These are phyloP conservation scores for Leptopilina myrica DNA, from an alignment of 2,888 invertebrate genomes.

Conservation along the genomic window DNA sequence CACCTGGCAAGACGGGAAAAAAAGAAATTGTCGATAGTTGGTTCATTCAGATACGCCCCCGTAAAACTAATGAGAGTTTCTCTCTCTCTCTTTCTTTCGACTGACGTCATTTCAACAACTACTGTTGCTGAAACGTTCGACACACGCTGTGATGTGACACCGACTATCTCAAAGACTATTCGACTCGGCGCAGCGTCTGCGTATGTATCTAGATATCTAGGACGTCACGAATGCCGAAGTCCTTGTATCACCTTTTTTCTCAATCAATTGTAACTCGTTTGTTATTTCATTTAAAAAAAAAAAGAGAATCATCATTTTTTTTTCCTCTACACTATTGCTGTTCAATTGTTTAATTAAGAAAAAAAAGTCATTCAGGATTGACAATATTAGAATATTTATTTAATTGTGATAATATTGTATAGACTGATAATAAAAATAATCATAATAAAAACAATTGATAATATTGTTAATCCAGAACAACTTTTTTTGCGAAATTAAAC, in stretches of 20 bases:
- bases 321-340: not conserved
- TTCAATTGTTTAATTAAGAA: too few species aligned
- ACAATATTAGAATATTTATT: too few species aligned
- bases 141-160: slow-evolving; percentile 1
- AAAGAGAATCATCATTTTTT: not conserved
- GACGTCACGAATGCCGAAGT: slow-evolving; percentile 15
- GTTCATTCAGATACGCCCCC: slow-evolving; percentile 36
- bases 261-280: not conserved
- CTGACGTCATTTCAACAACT: slow-evolving; percentile 28
- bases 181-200: not conserved
- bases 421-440: too few species aligned
- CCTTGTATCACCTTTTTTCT: not conserved
- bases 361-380: too few species aligned
- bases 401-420: too few species aligned
- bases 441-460: too few species aligned
- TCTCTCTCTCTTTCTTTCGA: not conserved
- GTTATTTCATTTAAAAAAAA: not conserved
- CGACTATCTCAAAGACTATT: not conserved
- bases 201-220: slow-evolving; percentile 24
- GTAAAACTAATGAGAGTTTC: slow-evolving; percentile 6
- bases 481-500: too few species aligned
- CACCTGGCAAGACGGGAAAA: not conserved
- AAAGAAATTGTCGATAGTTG: slow-evolving; percentile 13
- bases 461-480: too few species aligned
- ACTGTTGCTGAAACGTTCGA: slow-evolving; percentile 23